Base-by-base conservation (phyloP, 2,113 vertebrate species). In the Conger conger region DNA sequence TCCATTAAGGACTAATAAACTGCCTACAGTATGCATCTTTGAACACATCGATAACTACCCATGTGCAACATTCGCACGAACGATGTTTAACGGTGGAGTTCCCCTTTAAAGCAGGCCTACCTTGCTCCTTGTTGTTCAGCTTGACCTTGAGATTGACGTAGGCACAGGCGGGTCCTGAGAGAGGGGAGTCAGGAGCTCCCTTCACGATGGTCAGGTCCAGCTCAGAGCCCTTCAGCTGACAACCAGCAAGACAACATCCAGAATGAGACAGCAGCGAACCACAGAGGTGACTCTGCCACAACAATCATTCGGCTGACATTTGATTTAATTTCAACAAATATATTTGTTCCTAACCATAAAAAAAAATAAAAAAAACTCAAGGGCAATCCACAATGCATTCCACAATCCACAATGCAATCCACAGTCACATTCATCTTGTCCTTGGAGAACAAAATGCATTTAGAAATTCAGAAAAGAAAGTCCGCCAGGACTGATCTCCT, bases 221-320 rank as follows among this genome's bases (percentile, higher is more conserved):
- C 86, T 99, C 97, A 5, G 96, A 97, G 4, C 96, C 96, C 92
- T 99, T 99, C 91, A 99, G 91, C 98, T 99, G 89, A 38, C 27
- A 79, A 45, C 33, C 37, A 3, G 1, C 86, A 27, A 77, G 33
- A 0, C 37, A 45, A 33, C 16, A 16, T 38, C 23, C 1, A 23
- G 2, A 11, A 33, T 27, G 15, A n/a, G 27, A 8, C 8, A 23
- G 37, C 37, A 40, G 40, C 15, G 13, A 30, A 79, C 4, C 18
- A 81, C 45, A 81, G 5, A 38, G 27, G 45, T 54, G 42, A 77
- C 30, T n/a, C 45, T 13, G 11, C 9, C 45, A 50, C 45, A 50
- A 13, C 6, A 50, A 50, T 50, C 45, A 50, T 50, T 50, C 15
- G 45, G 45, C 45, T 11, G 45, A 13, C 45, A 50, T 50, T 50